Conservation (phyloP, 1,140 invertebrate species). For the Ostrea edulis region DNA sequence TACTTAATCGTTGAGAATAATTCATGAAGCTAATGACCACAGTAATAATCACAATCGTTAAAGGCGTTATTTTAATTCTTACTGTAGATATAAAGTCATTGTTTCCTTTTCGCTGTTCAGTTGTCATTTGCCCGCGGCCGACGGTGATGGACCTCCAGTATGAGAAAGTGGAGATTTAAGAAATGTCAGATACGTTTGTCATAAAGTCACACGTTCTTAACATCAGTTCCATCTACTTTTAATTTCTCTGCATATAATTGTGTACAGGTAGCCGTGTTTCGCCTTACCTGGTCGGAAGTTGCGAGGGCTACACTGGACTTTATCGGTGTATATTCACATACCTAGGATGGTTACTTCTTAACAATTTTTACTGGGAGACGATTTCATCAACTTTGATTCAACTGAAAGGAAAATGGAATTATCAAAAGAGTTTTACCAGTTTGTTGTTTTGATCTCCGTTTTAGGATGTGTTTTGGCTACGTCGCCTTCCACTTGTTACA, state of each 20-base stretch:
- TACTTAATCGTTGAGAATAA: neutral
- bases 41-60: conserved; percentile 30
- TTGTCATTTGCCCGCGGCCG: conserved; percentile 19
- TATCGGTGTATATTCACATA: neutral
- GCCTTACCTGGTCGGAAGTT: neutral
- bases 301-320: neutral
- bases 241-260: conserved; percentile 25
- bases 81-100: neutral
- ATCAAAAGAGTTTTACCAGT: neutral
- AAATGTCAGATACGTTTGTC: conserved; percentile 24
- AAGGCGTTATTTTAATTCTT: conserved; percentile 22
- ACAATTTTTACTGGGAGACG: neutral
- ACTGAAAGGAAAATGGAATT: neutral
- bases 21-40: conserved; percentile 10
- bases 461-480: conserved; percentile 4
- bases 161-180: neutral
- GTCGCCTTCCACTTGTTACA: conserved; percentile 35
- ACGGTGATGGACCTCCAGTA: conserved; percentile 11
- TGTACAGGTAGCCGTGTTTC: neutral
- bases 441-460: conserved; percentile 22
- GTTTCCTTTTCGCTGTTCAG: conserved; percentile 1
- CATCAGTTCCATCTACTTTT: neutral
- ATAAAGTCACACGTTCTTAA: neutral
- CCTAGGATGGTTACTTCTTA: conserved; percentile 2
- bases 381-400: neutral